These are phyloP conservation scores for Antechinus stuartii DNA, from an alignment of 2,113 vertebrate genomes.

Conservation along the genomic window DNA sequence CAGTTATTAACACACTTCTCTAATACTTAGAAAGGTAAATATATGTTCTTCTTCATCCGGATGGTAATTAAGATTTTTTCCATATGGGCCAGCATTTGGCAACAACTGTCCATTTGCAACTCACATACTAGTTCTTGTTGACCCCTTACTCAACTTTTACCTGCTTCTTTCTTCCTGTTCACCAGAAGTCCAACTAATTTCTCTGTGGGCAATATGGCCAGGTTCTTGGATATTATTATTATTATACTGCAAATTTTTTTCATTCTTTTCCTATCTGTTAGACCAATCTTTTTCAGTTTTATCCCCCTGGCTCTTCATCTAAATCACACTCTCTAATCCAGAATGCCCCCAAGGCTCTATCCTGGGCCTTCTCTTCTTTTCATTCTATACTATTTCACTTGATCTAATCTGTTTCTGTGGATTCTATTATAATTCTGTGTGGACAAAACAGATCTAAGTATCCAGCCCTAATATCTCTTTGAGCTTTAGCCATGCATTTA, in stretches of 20 bases:
- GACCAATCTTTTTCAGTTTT: background rate
- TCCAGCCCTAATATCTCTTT: background rate
- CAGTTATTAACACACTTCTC: too few species aligned
- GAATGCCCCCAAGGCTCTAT: background rate
- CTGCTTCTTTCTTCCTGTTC: background rate
- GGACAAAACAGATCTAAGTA: background rate
- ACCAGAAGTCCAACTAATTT: background rate
- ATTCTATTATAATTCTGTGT: background rate
- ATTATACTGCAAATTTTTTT: background rate
- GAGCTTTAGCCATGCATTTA: background rate
- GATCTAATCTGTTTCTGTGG: background rate
- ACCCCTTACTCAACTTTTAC: background rate
- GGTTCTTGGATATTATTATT: background rate
- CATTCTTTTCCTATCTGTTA: background rate
- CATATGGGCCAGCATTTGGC: background rate
- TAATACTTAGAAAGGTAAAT: background rate
- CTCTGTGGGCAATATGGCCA: background rate
- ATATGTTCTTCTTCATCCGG: background rate
- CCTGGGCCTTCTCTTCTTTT: background rate
- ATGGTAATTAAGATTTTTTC: background rate
- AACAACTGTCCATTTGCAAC: background rate
- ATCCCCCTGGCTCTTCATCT: background rate
- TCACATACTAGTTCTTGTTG: background rate
- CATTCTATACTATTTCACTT: background rate
- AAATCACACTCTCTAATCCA: background rate